Evolutionary conservation across 2,797 vertebrate genomes (phyloP).

Genomic region (Trachops cirrhosus): DNA sequence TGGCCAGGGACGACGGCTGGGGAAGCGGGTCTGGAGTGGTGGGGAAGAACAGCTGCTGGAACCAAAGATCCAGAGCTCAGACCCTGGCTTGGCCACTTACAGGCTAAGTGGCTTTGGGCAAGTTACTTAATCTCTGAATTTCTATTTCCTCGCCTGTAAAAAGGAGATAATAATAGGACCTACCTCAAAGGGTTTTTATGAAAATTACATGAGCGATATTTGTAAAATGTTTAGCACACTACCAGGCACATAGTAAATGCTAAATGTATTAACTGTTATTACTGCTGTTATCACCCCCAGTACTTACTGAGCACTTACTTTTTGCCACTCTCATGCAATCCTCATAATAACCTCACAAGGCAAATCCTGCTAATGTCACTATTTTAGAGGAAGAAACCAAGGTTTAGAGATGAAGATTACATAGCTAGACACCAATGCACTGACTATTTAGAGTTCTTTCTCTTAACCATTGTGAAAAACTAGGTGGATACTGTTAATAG

Average conservation of each 20-base stretch:
- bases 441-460: neutral
- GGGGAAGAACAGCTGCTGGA: neutral
- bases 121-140: neutral
- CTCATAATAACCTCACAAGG: neutral
- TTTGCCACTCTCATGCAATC: neutral
- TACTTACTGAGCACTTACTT: neutral
- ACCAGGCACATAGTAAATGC: neutral
- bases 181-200: neutral
- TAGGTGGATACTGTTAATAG: neutral
- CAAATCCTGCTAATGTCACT: neutral
- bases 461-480: neutral
- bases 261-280: neutral
- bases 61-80: neutral
- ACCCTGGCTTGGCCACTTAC: neutral
- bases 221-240: neutral
- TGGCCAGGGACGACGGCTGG: neutral
- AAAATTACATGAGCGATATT: neutral
- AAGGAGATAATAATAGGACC: neutral
- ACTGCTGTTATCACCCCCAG: neutral
- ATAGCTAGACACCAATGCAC: neutral
- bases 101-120: neutral
- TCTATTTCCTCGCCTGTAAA: neutral
- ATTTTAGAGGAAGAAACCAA: neutral
- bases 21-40: neutral
- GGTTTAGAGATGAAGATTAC: neutral